These are phyloP conservation scores for Microctonus hyperodae DNA, from an alignment of 2,888 invertebrate genomes.

Conservation along the genomic window DNA sequence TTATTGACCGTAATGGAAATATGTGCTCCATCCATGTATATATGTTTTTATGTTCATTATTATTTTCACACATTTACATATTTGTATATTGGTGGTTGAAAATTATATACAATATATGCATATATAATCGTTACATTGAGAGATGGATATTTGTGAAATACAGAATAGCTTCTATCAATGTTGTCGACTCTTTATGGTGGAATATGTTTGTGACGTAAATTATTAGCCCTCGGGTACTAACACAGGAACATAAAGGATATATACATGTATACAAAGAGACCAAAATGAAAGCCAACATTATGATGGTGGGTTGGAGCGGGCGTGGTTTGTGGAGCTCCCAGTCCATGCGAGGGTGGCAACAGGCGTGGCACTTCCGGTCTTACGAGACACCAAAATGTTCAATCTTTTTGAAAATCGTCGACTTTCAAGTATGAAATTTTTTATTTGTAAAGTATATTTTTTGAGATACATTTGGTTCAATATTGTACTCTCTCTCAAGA, in stretches of 20 bases:
- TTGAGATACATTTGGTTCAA: too few relatives aligned
- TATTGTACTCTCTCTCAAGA: too few relatives aligned
- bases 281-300: conserved; percentile 9
- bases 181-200: conserved; percentile 59
- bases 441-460: not conserved
- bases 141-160: conserved; percentile 25
- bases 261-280: conserved; percentile 7
- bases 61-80: not conserved
- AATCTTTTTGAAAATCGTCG: not conserved
- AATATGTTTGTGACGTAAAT: conserved; percentile 62
- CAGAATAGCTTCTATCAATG: conserved; percentile 27
- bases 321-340: conserved; percentile 50
- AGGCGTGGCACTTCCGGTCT: conserved; percentile 53
- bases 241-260: conserved; percentile 24
- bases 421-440: not conserved
- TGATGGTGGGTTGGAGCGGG: conserved; percentile 44
- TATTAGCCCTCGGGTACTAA: conserved; percentile 54
- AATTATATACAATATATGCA: not conserved
- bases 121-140: conserved; percentile 17
- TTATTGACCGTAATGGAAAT: too few relatives aligned
- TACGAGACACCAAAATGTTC: conserved; percentile 35
- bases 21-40: not conserved
- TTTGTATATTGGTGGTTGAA: conserved; percentile 5
- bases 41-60: not conserved
- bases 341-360: conserved; percentile 44